Base-by-base conservation (phyloP, 2,888 invertebrate genomes). In the Trisateles emortualis region DNA sequence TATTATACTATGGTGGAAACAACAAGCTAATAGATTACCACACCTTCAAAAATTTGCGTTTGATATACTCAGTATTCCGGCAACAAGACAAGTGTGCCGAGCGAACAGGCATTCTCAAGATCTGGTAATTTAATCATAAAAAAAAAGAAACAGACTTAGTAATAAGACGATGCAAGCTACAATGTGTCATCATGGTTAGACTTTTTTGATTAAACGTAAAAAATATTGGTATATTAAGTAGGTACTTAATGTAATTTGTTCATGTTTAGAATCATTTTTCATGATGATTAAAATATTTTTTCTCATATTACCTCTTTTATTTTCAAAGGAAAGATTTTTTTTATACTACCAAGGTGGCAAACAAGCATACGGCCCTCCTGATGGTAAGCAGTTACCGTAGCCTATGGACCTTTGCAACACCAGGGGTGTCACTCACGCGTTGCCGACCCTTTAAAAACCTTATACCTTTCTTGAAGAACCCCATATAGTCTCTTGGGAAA, bases 151-250 rank as follows among this genome's bases (percentile, higher is more conserved):
- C 35, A 32, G 35, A 16, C 16, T 35, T 14, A 16, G 35, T 16
- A 35, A 35, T 35, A 35, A 35, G 32, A 32, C 32, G 11, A 32
- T 32, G 11, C 32, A 35, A 35, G 35, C 35, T 16, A n/a, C 35
- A 35, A 35, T 35, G 35, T 35, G 35, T 16, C 35, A 35, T 35
- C 35, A 14, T 35, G 35, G 35, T 11, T 35, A 35, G 16, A 35
- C 35, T 14, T 35, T 35, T 35, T 35, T 14, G 16, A 35, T 16
- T 35, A 35, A 35, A 32, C 13, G 32, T 32, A 11, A 29, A 29
- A 29, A 5, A 24, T 29, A 29, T 29, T 29, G 26, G 26, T 29
- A 29, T 29, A 29, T 29, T 29, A 6, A 29, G 26, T 29, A 29
- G 26, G 26, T 29, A 29, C 26, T 29, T 29, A 29, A 29, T 29